A percentile compares a stretch with the other conserved stretches of the same genome.
Evolutionary conservation across 2,113 vertebrate genomes (phyloP).

Genomic region (Halcyon malimbica): DNA sequence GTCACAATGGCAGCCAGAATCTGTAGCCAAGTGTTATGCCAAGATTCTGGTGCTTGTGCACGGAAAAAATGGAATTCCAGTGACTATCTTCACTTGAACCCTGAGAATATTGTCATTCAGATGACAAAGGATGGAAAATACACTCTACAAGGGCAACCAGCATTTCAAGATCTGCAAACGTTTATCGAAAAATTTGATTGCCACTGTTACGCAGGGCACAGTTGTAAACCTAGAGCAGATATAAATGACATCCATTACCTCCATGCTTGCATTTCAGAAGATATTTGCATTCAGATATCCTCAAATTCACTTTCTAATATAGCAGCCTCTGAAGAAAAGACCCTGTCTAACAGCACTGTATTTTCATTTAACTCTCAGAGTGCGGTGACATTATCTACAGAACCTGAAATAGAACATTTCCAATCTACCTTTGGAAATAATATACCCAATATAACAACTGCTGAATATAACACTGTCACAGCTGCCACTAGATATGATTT

Average conservation of each 20-base stretch:
- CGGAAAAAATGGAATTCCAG: conserved; percentile 78
- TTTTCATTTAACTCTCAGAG: conserved; percentile 17
- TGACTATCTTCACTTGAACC: conserved; percentile 86
- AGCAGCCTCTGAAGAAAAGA: conserved; percentile 28
- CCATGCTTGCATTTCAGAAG: conserved; percentile 52
- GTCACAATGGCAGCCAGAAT: conserved; percentile 86
- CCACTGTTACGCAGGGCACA: conserved; percentile 76
- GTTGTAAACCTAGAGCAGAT: conserved; percentile 57
- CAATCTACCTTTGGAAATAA: conserved; percentile 7
- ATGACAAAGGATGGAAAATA: conserved; percentile 60
- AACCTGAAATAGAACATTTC: conserved; percentile 15
- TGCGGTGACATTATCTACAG: conserved; percentile 11
- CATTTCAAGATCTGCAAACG: conserved; percentile 69
- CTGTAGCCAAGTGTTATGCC: conserved; percentile 84
- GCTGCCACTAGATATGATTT: not conserved
- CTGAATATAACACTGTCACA: not conserved
- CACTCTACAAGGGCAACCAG: conserved; percentile 69
- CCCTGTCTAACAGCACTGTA: conserved; percentile 21
- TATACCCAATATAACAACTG: not conserved
- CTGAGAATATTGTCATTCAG: conserved; percentile 72
- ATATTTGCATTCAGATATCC: conserved; percentile 63
- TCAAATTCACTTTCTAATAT: conserved; percentile 29
- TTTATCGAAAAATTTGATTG: conserved; percentile 78
- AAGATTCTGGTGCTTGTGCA: conserved; percentile 79
- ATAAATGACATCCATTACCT: conserved; percentile 5